Evolutionary conservation across 1,140 invertebrate genomes (phyloP), one percentile per base, ranked within the genome.

Genomic region (Pachyrhynchus sulphureomaculatus): DNA sequence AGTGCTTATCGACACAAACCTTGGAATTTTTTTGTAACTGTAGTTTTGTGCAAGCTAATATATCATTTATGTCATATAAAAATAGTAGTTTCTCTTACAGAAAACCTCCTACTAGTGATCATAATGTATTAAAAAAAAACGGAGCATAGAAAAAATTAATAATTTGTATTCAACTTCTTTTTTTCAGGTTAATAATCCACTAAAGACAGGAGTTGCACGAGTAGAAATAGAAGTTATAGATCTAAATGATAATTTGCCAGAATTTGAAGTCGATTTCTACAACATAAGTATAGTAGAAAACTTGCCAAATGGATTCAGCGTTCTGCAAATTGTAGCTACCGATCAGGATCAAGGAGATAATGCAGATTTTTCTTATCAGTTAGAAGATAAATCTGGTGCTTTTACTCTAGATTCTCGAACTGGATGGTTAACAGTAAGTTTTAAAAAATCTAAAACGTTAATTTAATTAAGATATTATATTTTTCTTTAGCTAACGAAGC

Each of bases 201-300:
- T 89, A n/a, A 89, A 90, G 69, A 85, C 85, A 26, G 85, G 87
- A 0, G 75, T 84, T 0, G 87, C 91, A 0, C 78, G 87, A 58
- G 83, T 93, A 0, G 89, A 93, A 73, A 78, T 94, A 0, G 86
- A 91, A 73, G 78, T 94, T 0, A 68, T 90, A 8, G 91, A 94
- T 71, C 72, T 94, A 0, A 93, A 93, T 69, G 91, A 93, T 70
- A 92, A 92, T 74, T 74, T 89, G 13, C 91, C 91, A 0, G 85
- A 91, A 63, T 95, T 95, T 59, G 91, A 93, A 75, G 88, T 91
- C 0, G 90, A 92, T 66, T 85, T 90, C 64, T 94, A 94, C 71
- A 93, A 93, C 64, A 93, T 95, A 33, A 93, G 90, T 62, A 93
- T 95, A 45, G 90, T 94, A 39, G 92, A 95, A 73, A 94, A 95